These are phyloP conservation scores for Lycaon pictus DNA, from an alignment of 2,113 vertebrate genomes.

Conservation along the genomic window DNA sequence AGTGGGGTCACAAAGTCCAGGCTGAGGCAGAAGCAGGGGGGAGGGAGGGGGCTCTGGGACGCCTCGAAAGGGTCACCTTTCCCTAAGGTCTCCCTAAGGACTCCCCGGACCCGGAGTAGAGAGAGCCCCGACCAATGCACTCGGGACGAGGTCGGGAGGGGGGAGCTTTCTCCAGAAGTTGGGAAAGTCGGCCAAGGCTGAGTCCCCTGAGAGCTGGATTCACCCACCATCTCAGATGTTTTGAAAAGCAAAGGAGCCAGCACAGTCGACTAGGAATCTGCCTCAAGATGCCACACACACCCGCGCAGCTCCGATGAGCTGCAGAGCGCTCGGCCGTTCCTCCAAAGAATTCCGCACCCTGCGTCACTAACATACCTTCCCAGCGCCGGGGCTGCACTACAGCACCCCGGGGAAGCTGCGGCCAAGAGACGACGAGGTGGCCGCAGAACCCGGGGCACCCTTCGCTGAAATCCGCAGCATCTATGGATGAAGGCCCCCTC, in stretches of 20 bases:
- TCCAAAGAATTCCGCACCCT: neutral
- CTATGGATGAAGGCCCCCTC: neutral
- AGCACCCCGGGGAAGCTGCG: neutral
- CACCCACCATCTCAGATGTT: neutral
- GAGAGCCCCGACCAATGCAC: neutral
- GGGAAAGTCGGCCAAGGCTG: neutral
- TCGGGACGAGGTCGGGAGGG: neutral
- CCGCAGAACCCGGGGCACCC: neutral
- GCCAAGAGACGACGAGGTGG: neutral
- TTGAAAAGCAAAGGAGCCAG: neutral
- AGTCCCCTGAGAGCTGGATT: neutral
- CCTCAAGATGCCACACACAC: constrained; percentile 36
- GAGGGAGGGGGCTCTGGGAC: neutral
- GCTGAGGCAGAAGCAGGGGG: neutral
- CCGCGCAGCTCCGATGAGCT: neutral
- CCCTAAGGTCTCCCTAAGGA: too few species aligned
- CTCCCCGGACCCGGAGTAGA: neutral
- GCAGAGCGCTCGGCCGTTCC: neutral
- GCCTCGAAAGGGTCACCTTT: neutral
- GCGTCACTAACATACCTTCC: neutral
- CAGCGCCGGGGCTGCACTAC: neutral
- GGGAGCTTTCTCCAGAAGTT: neutral
- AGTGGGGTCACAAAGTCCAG: neutral
- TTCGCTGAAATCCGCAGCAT: neutral
- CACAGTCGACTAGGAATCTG: neutral